A percentile compares a stretch with the other conserved stretches of the same genome.
Evolutionary conservation across 2,888 invertebrate genomes (phyloP).

Genomic region (Seira sanloemensis): DNA sequence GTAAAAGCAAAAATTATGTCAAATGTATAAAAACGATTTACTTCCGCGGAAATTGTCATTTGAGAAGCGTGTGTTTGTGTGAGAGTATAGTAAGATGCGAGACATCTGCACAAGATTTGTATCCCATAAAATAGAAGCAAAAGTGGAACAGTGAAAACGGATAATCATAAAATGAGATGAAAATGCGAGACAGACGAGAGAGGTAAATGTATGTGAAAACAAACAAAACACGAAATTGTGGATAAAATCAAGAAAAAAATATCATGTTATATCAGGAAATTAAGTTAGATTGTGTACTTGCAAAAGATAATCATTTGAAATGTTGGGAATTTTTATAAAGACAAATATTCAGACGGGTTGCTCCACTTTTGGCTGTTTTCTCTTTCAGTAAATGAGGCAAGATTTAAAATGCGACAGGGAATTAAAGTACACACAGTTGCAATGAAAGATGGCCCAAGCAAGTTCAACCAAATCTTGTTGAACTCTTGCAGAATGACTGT

Average conservation of each 20-base stretch:
- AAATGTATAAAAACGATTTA: conserved; percentile 29
- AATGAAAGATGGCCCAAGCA: background rate
- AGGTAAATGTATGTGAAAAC: background rate
- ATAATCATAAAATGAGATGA: background rate
- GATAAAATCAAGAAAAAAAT: too few relatives aligned
- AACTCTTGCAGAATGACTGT: background rate
- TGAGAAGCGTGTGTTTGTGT: too few relatives aligned
- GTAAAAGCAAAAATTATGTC: conserved; percentile 56
- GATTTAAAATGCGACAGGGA: background rate
- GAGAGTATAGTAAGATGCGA: too few relatives aligned
- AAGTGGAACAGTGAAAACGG: conserved; percentile 1
- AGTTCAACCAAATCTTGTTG: background rate
- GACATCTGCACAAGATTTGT: too few relatives aligned
- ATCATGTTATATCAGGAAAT: too few relatives aligned
- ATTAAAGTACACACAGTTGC: background rate
- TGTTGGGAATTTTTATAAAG: background rate
- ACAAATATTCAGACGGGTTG: background rate
- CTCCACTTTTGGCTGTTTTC: too few relatives aligned
- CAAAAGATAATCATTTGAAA: background rate
- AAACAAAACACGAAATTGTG: too few relatives aligned
- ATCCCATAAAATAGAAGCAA: too few relatives aligned
- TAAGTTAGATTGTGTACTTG: too few relatives aligned
- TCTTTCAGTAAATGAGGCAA: too few relatives aligned
- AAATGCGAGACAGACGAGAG: background rate
- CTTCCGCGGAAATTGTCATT: conserved; percentile 33